Conservation (phyloP, 2,888 invertebrate genomes). For the Digitonthophagus gazella region DNA sequence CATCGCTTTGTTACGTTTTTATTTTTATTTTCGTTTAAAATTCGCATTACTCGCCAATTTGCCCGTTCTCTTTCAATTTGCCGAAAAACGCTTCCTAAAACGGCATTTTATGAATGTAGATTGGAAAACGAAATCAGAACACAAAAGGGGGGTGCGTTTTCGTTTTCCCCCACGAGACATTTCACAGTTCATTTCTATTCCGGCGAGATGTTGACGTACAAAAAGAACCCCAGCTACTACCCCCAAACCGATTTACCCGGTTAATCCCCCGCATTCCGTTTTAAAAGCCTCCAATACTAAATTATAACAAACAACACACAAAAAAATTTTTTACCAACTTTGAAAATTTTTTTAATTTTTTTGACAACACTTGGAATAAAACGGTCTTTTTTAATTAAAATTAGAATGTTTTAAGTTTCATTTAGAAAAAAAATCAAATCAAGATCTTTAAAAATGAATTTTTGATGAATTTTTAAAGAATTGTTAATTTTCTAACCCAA, state of each 20-base stretch:
- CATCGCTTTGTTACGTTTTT: background rate
- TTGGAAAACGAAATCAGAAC: conserved; percentile 23
- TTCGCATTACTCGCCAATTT: conserved; percentile 14
- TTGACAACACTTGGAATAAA: too few relatives aligned
- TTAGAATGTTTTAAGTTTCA: too few relatives aligned
- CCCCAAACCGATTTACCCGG: background rate
- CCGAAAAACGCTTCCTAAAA: conserved; percentile 19
- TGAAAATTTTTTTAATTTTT: too few relatives aligned
- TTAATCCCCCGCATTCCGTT: background rate
- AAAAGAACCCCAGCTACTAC: too few relatives aligned
- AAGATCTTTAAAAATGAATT: too few relatives aligned
- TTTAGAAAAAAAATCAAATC: too few relatives aligned
- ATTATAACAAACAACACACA: too few relatives aligned
- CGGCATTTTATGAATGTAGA: conserved; percentile 28
- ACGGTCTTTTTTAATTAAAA: too few relatives aligned
- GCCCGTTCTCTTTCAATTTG: conserved; percentile 24
- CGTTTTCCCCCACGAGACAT: conserved; percentile 12
- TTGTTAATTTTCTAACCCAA: too few relatives aligned
- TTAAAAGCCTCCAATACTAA: background rate
- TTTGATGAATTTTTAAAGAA: too few relatives aligned
- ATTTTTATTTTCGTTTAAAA: background rate
- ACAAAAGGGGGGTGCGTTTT: conserved; percentile 19
- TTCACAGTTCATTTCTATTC: conserved; percentile 17
- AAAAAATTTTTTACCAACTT: too few relatives aligned
- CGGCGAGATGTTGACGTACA: conserved; percentile 3